Evolutionary conservation across 1,140 invertebrate species (phyloP).

Genomic region (Lepeophtheirus salmonis): DNA sequence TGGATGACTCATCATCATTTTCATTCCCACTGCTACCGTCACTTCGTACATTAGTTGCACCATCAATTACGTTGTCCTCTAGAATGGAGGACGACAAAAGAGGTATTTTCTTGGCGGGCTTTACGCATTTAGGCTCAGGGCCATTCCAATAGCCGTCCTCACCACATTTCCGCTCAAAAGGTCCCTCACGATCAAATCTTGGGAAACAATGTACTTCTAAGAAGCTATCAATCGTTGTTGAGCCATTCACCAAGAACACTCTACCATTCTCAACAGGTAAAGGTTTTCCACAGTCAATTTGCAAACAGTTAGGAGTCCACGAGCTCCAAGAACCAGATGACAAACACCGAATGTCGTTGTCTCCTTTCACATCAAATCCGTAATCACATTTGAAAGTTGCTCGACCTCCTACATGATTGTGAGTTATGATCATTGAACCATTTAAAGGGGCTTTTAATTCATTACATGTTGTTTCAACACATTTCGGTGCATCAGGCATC

Average conservation of each 20-base stretch:
- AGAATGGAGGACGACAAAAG: neutral
- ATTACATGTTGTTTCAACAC: constrained; percentile 13
- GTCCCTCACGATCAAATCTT: neutral
- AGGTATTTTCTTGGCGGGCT: too few relatives aligned
- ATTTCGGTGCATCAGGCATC: constrained; percentile 6
- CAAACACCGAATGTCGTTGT: constrained; percentile 9
- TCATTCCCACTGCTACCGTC: neutral
- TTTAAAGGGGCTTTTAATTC: neutral
- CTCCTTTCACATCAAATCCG: constrained; percentile 6
- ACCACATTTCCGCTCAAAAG: neutral
- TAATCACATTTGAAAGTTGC: constrained; percentile 11
- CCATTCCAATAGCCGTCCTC: constrained; percentile 9
- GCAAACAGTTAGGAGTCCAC: constrained; percentile 10
- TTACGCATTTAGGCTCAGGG: constrained; percentile 5
- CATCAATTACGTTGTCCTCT: neutral
- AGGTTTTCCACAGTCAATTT: constrained; percentile 11
- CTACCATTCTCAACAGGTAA: neutral
- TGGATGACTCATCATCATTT: neutral
- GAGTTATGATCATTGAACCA: constrained; percentile 3
- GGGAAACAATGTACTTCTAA: neutral
- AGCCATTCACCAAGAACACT: constrained; percentile 4
- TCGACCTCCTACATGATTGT: constrained; percentile 9
- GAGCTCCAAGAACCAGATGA: constrained; percentile 6
- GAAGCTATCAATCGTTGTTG: constrained; percentile 5
- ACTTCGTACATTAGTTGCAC: neutral